phyloP scores from a whole-genome alignment of 2,888 invertebrate genomes.

The Mythimna lalbum region DNA sequence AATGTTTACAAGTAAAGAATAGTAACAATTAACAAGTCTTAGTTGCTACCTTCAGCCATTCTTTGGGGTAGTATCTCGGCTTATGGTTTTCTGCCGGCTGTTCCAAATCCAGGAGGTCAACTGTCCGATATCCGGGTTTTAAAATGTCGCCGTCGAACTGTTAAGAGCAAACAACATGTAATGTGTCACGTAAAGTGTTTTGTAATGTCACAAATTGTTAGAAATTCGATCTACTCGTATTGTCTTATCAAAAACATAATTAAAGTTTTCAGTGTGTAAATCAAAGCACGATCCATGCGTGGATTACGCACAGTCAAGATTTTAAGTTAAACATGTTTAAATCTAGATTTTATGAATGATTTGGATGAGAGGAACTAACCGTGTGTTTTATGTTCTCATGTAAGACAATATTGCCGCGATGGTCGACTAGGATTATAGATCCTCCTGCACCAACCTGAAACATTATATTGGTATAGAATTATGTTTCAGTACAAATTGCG shows the following conservation, averaged over 20 bases:
- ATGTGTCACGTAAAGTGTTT: conserved; percentile 31
- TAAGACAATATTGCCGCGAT: conserved; percentile 84
- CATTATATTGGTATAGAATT: neutral
- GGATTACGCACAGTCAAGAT: neutral
- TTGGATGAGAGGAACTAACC: conserved; percentile 69
- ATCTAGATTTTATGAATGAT: neutral
- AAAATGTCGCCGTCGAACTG: conserved; percentile 87
- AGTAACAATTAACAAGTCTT: neutral
- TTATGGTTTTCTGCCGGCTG: conserved; percentile 78
- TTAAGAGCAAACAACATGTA: conserved; percentile 2
- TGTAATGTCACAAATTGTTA: conserved; percentile 19
- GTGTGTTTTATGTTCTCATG: conserved; percentile 83
- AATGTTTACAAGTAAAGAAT: conserved; percentile 15
- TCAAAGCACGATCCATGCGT: neutral
- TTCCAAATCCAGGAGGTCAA: conserved; percentile 85
- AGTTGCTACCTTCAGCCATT: conserved; percentile 81
- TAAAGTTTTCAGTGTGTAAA: neutral
- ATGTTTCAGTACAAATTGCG: too few species aligned
- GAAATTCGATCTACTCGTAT: neutral
- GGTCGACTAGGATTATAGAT: conserved; percentile 80
- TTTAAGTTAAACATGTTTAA: neutral
- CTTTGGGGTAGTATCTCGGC: conserved; percentile 79
- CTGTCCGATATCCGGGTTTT: conserved; percentile 86
- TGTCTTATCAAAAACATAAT: neutral
- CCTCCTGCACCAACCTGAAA: conserved; percentile 84